Evolutionary conservation across 2,113 vertebrate species (phyloP).

Genomic region (Plecturocebus donacophilus): DNA sequence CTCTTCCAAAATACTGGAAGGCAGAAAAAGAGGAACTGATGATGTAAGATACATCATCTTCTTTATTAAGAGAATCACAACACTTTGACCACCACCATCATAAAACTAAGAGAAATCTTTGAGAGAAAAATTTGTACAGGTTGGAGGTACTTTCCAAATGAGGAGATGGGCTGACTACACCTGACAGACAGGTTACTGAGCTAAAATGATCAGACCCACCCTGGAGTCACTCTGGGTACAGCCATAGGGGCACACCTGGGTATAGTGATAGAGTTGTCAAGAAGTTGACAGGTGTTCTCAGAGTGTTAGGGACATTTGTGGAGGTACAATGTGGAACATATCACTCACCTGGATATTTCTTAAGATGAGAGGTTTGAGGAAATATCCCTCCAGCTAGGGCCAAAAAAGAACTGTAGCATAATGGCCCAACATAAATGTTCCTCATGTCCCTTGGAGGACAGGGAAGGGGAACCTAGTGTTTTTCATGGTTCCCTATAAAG

Average conservation of each 20-base stretch:
- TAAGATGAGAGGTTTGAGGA: background rate
- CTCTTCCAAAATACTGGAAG: background rate
- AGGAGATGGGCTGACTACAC: background rate
- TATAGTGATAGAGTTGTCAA: background rate
- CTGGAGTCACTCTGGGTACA: background rate
- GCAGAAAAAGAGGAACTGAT: background rate
- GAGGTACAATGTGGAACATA: background rate
- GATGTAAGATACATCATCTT: background rate
- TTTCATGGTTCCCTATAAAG: background rate
- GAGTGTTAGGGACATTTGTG: background rate
- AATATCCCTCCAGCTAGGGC: background rate
- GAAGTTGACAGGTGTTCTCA: background rate
- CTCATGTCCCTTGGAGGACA: background rate
- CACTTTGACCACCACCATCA: background rate
- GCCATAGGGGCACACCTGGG: accelerated
- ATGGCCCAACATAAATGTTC: background rate
- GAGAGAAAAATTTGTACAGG: background rate
- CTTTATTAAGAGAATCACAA: background rate
- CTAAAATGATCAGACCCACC: background rate
- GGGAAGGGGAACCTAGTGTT: background rate
- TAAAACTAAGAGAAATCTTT: background rate
- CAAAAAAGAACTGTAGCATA: background rate
- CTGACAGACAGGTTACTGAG: background rate
- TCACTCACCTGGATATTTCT: background rate
- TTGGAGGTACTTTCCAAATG: background rate